Base-by-base conservation (phyloP, 2,888 invertebrate genomes). In the Cosmia trapezina region DNA sequence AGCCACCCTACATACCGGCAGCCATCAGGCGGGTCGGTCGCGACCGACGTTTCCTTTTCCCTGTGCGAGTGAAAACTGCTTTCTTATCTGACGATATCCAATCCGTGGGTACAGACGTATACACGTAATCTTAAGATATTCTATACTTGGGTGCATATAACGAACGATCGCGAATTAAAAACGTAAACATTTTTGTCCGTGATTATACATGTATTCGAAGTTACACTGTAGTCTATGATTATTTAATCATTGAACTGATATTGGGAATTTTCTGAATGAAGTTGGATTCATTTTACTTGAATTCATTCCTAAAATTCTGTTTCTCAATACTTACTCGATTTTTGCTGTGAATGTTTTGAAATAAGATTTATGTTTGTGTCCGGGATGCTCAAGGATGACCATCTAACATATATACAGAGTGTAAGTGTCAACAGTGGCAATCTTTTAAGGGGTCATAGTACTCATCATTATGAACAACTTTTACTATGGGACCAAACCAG, bases 21-120 rank as follows among this genome's bases (percentile, higher is more conserved):
- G 86, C 75, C 61, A 87, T 85, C 78, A 72, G 47, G 47, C 80
- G 53, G 62, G 62, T 68, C 67, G 70, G 57, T 45, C 61, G 60
- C 43, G 74, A 78, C 86, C 43, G 74, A 78, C 86, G 80, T 89
- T 91, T 93, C 91, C 93, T 90, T 93, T 93, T 91, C 90, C 91
- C 88, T 76, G 82, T 87, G 76, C 73, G 77, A 87, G 91, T 82
- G 91, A 90, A 92, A 93, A 92, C 93, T 85, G 90, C 92, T 93
- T 92, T 93, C 91, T 89, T 91, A 91, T 90, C 90, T 82, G 72
- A 56, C 63, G 85, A 83, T 88, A 89, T 87, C 86, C 86, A 88
- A 90, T 88, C 85, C 84, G 70, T 76, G 75, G 37, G 76, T 80
- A 77, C 80, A 80, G 80, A 60, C 77, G n/a, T n/a, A 61, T 54